Conservation (phyloP, 2,888 invertebrate genomes). For the Chaetoderma sp. region DNA sequence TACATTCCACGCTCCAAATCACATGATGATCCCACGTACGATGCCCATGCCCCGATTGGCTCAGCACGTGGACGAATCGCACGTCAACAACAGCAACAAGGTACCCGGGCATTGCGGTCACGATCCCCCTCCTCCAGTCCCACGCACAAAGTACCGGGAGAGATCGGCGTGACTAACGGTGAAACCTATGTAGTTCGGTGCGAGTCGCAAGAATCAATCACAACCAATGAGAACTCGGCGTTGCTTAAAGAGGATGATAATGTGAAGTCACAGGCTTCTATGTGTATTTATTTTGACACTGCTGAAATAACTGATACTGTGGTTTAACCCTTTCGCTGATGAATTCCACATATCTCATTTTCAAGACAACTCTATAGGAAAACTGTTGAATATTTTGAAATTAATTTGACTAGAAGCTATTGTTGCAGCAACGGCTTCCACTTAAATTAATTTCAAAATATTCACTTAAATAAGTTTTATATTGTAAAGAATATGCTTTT, state of each 20-base stretch:
- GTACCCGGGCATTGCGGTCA: constrained; percentile 59
- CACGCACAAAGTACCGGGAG: constrained; percentile 53
- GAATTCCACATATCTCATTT: no score
- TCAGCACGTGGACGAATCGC: constrained; percentile 60
- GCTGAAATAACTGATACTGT: constrained; percentile 30
- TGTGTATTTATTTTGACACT: constrained; percentile 57
- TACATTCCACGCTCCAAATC: constrained; percentile 66
- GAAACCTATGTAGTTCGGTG: constrained; percentile 63
- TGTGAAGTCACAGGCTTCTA: constrained; percentile 46
- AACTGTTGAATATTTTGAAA: no score
- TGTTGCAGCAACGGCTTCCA: no score
- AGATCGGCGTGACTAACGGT: constrained; percentile 9
- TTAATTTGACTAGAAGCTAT: no score
- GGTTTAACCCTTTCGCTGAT: not conserved
- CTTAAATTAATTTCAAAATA: no score
- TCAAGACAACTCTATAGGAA: no score
- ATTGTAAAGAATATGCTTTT: no score
- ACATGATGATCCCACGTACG: constrained; percentile 61
- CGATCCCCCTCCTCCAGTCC: constrained; percentile 65
- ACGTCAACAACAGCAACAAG: no score
- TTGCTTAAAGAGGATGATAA: constrained; percentile 66
- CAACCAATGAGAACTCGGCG: constrained; percentile 73
- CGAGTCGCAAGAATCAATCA: constrained; percentile 68
- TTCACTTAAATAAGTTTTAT: no score
- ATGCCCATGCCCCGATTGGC: constrained; percentile 52